Conservation (phyloP, 2,113 vertebrate genomes). For the Porphyrio hochstetteri region DNA sequence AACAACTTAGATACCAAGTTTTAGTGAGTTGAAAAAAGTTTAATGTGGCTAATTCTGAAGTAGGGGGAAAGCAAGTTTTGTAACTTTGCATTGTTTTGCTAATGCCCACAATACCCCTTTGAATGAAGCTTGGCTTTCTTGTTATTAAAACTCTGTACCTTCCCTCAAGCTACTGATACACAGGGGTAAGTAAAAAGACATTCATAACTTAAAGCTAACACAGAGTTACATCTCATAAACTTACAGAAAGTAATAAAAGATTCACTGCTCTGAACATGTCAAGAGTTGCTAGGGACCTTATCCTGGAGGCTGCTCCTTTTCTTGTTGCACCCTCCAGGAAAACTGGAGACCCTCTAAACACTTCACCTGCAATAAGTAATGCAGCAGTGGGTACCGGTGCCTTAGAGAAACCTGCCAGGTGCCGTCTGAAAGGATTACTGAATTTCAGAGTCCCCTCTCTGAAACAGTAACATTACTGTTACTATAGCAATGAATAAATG, state of each 20-base stretch:
- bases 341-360: background rate
- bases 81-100: background rate
- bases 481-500: background rate
- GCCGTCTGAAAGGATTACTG: background rate
- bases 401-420: background rate
- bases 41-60: background rate
- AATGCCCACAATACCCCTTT: background rate
- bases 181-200: background rate
- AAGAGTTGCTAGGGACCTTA: background rate
- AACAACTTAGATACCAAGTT: background rate
- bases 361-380: background rate
- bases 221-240: background rate
- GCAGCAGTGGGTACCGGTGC: background rate
- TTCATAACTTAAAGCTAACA: background rate
- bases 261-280: background rate
- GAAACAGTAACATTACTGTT: background rate
- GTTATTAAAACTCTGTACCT: background rate
- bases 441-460: background rate
- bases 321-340: background rate
- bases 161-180: background rate
- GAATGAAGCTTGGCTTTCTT: background rate
- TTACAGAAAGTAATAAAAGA: background rate
- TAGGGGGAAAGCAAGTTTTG: background rate
- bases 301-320: background rate
- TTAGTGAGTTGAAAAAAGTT: background rate